phyloP scores from a whole-genome alignment of 1,140 invertebrate species.

The Papilio machaon region DNA sequence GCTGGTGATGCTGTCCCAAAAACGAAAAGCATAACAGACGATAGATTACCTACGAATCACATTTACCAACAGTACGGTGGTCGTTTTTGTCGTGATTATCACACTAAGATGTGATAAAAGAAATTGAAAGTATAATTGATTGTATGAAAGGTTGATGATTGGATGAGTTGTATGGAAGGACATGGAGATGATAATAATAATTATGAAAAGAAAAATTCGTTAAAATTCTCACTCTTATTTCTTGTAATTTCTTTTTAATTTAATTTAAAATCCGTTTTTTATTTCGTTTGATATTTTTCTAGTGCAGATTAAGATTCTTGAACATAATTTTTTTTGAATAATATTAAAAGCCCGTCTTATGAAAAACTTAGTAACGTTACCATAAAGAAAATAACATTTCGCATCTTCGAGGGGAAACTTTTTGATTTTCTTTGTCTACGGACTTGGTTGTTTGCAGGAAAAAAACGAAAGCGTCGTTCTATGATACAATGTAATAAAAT shows the following conservation, averaged over 20 bases:
- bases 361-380: not conserved
- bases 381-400: slow-evolving; percentile 4
- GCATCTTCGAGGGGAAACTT: not conserved
- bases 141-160: too few relatives aligned
- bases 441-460: slow-evolving; percentile 1
- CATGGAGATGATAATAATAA: not conserved
- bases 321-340: not conserved
- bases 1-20: too few relatives aligned
- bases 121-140: too few relatives aligned
- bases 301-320: not conserved
- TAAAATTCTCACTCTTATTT: not conserved
- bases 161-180: too few relatives aligned
- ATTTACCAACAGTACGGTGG: too few relatives aligned
- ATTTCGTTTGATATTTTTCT: not conserved
- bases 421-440: not conserved
- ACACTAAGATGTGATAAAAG: too few relatives aligned
- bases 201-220: not conserved
- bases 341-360: not conserved
- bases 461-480: not conserved
- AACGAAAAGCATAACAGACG: too few relatives aligned
- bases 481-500: not conserved
- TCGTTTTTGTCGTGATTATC: too few relatives aligned
- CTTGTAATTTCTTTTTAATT: slow-evolving; percentile 1
- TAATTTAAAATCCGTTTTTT: not conserved
- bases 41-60: too few relatives aligned